Base-by-base conservation (phyloP, 1,140 invertebrate genomes). In the fruit fly (Drosophila melanogaster) region DNA sequence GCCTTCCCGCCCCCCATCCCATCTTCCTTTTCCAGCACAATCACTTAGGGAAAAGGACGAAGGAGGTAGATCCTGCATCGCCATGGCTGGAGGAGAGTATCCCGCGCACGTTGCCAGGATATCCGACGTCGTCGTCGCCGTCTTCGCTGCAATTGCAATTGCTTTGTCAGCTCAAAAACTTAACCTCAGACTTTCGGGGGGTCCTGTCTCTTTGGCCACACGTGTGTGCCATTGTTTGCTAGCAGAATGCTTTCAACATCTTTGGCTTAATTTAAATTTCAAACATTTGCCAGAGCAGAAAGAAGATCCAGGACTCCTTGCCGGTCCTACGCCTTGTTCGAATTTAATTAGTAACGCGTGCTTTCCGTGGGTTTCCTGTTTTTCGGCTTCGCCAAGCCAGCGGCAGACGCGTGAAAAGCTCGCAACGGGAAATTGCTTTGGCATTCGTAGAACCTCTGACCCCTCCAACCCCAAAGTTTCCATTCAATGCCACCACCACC, bases 151-250 rank as follows among this genome's bases (percentile, higher is more conserved):
- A 87, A 83, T 87, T 87, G 84, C 83, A 84, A 77, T 77, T 89
- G 84, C 83, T 87, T 87, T 87, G 83, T 89, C 83, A 87, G 83
- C 83, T 86, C 84, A 86, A 87, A 86, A 86, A 86, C 81, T 86
- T 87, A 87, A 81, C 78, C 81, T 87, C 81, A 78, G 80, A 86
- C 81, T 54, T 73, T 58, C 8, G 30, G 30, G 30, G 60, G 72
- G 60, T n/a, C 14, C 15, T 58, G 59, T 70, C 67, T 51, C 67
- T 64, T 56, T 50, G 47, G 22, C 33, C 51, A 24, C 49, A 38
- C 51, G 67, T 57, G 56, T 74, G 51, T 37, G 61, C 56, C 70
- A 58, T 71, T 78, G 81, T 86, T 85, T 85, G 77, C 70, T 24
- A 49, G n/a, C 44, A 6, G 15, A 8, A 10, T 11, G 12, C 37